These are phyloP conservation scores for Prionace glauca DNA, from an alignment of 2,797 vertebrate species.

Conservation along the genomic window DNA sequence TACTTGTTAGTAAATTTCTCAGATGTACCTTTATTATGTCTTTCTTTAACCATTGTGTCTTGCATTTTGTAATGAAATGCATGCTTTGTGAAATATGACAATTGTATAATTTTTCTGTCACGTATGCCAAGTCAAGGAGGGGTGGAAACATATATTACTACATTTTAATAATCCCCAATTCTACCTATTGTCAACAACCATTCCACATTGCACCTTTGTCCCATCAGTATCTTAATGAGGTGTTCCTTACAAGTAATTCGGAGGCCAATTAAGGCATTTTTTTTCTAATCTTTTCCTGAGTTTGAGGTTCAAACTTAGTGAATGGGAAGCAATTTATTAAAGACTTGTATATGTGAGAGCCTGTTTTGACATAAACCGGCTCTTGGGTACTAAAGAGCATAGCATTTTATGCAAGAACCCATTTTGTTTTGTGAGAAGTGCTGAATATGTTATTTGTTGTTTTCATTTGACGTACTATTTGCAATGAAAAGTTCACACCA, in stretches of 20 bases:
- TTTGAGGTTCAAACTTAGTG: background rate
- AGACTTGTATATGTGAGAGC: background rate
- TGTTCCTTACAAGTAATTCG: background rate
- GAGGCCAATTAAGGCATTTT: background rate
- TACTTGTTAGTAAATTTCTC: background rate
- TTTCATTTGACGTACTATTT: background rate
- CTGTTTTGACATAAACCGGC: background rate
- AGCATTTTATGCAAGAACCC: background rate
- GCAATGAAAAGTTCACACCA: background rate
- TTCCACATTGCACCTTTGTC: background rate
- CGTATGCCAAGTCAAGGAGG: background rate
- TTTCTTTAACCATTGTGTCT: too few relatives aligned
- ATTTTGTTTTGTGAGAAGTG: background rate
- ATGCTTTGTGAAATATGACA: slow-evolving; percentile 3
- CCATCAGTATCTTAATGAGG: background rate
- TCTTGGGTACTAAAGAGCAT: background rate
- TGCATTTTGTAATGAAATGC: background rate
- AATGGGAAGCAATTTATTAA: background rate
- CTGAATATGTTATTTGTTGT: background rate
- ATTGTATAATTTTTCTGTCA: background rate
- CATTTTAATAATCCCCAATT: background rate
- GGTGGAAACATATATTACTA: background rate
- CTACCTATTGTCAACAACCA: background rate
- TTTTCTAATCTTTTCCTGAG: background rate
- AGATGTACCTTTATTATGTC: background rate